Percentiles rank a stretch among this genome's conserved stretches.
Conservation (phyloP, 2,797 vertebrate genomes). For the Hippoglossus hippoglossus region DNA sequence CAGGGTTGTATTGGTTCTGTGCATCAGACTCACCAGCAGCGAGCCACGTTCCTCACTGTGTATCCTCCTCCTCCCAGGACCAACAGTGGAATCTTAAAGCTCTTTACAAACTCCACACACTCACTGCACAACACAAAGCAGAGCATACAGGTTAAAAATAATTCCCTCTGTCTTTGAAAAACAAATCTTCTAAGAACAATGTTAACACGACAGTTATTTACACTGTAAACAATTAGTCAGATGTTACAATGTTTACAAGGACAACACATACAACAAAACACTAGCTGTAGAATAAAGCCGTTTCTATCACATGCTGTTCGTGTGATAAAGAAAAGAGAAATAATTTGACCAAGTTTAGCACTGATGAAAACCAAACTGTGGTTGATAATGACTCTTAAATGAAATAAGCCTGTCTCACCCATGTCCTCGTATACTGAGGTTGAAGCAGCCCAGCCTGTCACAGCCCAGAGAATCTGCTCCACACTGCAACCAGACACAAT, state of each 20-base stretch:
- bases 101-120: conserved; percentile 98
- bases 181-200: too few relatives aligned
- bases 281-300: not conserved
- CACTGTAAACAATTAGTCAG: not conserved
- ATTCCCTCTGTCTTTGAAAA: too few relatives aligned
- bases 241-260: not conserved
- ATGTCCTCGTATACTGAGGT: conserved; percentile 98
- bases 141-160: not conserved
- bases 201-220: too few relatives aligned
- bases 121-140: conserved; percentile 82
- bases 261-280: not conserved
- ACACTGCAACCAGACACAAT: conserved; percentile 76
- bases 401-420: conserved; percentile 84
- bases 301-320: not conserved
- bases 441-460: conserved; percentile 96
- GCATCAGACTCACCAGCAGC: conserved; percentile 90
- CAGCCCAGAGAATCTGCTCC: conserved; percentile 98
- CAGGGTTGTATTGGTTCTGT: not conserved
- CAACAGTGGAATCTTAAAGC: conserved; percentile 96
- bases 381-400: too few relatives aligned
- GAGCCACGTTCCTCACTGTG: conserved; percentile 96
- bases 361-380: too few relatives aligned
- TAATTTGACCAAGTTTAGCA: too few relatives aligned
- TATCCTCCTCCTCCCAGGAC: conserved; percentile 98
- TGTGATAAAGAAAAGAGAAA: too few relatives aligned